Conservation (phyloP, 2,113 vertebrate species). For the Catharus minimus region DNA sequence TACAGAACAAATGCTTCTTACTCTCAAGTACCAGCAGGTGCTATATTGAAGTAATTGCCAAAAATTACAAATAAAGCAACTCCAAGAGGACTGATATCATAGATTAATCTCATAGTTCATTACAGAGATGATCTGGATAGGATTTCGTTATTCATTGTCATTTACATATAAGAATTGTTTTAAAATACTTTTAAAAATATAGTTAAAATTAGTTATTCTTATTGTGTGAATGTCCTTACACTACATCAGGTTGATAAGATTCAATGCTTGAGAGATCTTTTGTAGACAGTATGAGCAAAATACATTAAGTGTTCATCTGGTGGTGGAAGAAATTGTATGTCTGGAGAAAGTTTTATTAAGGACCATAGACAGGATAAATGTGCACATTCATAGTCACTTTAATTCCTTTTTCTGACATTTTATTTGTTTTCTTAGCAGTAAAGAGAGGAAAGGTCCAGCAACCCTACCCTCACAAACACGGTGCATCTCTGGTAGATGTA, state of each 20-base stretch:
- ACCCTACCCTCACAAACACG: not conserved
- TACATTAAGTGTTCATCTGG: not conserved
- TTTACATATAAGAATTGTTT: not conserved
- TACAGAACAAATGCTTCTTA: not conserved
- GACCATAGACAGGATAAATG: not conserved
- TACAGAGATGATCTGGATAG: not conserved
- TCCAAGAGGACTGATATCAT: not conserved
- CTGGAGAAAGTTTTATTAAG: not conserved
- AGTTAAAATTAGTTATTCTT: not conserved
- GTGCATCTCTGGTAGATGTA: not conserved
- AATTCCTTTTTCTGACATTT: not conserved
- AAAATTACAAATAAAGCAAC: not conserved
- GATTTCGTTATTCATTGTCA: not conserved
- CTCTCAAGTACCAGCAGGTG: not conserved
- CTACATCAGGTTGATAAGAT: not conserved
- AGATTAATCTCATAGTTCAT: not conserved
- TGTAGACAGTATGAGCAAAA: not conserved
- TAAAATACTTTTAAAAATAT: not conserved
- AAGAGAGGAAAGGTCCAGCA: not conserved
- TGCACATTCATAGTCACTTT: not conserved
- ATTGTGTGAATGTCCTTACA: not conserved
- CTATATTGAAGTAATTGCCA: not conserved
- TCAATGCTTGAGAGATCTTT: not conserved
- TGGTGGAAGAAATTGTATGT: not conserved
- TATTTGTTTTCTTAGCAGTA: not conserved